Evolutionary conservation across 2,797 vertebrate species (phyloP).

Genomic region (Scleropages formosus): DNA sequence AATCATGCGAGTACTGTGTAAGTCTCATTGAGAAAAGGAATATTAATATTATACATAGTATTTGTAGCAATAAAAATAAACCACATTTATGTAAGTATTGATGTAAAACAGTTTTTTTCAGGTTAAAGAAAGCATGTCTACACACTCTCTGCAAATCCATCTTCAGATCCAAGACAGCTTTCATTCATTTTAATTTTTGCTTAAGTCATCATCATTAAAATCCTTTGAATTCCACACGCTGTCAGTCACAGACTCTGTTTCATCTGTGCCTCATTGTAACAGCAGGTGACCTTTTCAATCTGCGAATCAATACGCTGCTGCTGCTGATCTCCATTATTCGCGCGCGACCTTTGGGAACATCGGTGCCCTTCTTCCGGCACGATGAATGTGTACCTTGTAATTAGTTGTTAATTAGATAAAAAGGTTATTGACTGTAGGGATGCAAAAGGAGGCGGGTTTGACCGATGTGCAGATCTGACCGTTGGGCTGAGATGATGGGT

Average conservation of each 20-base stretch:
- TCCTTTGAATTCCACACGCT: not conserved
- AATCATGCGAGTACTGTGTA: too few species aligned
- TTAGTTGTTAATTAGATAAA: constrained; percentile 24
- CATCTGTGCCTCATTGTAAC: not conserved
- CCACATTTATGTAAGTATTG: not conserved
- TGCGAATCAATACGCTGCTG: not conserved
- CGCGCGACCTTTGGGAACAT: not conserved
- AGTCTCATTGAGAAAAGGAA: too few species aligned
- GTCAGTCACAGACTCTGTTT: not conserved
- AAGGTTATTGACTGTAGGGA: constrained; percentile 27
- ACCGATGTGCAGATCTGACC: not conserved
- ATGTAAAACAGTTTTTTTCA: not conserved
- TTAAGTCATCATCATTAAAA: not conserved
- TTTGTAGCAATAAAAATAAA: not conserved
- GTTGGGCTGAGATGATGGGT: not conserved
- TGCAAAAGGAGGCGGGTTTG: not conserved
- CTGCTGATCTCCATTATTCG: constrained; percentile 21
- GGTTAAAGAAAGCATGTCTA: not conserved
- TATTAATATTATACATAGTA: too few species aligned
- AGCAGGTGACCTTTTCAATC: constrained; percentile 13
- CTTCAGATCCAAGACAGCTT: not conserved
- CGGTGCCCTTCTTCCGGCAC: not conserved
- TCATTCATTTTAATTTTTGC: not conserved
- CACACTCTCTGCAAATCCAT: not conserved
- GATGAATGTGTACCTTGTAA: constrained; percentile 18